Evolutionary conservation across 2,113 vertebrate genomes (phyloP), one percentile per base, ranked within the genome.

Genomic region (Clarias batrachus): DNA sequence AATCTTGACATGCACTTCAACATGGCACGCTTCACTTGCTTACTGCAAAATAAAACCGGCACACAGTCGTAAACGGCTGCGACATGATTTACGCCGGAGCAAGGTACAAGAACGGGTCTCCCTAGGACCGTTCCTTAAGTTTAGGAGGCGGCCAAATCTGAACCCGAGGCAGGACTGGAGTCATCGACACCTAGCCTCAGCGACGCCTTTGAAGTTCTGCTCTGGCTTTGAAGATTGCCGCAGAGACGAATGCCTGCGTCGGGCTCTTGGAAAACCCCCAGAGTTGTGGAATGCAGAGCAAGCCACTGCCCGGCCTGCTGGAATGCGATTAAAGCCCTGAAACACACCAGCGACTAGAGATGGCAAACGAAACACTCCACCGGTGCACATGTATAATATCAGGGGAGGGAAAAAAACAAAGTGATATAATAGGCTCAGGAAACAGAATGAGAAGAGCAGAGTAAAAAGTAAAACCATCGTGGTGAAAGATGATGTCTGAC

Each of bases 171-270:
- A 90, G 94, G 93, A 94, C 92, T 91, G 91, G 90, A 93, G 94
- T 94, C 93, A 94, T 95, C 93, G 94, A 94, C 94, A 94, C 94
- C 93, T 93, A 78, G 89, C 88, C 90, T 92, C 87, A 90, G 91
- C 90, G 88, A 86, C 85, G 87, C 87, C 93, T 95, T 95, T 94
- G 94, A 95, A 93, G 94, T 92, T 79, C 77, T 81, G 17, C 84
- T 21, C 25, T 59, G 56, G 86, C 94, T 96, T 95, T 95, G 94
- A 95, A 93, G 92, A 86, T 37, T 81, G 86, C 79, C 41, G 91
- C 90, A 89, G 79, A 87, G 89, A 91, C 93, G 93, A 94, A 94
- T 93, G 93, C 90, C 87, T 83, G 91, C 90, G 80, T 19, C 30
- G 90, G 88, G 90, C 89, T 78, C 74, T 87, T 91, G 85, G 91